Evolutionary conservation across 2,113 vertebrate species (phyloP).

Genomic region (Formicarius rufipectus): DNA sequence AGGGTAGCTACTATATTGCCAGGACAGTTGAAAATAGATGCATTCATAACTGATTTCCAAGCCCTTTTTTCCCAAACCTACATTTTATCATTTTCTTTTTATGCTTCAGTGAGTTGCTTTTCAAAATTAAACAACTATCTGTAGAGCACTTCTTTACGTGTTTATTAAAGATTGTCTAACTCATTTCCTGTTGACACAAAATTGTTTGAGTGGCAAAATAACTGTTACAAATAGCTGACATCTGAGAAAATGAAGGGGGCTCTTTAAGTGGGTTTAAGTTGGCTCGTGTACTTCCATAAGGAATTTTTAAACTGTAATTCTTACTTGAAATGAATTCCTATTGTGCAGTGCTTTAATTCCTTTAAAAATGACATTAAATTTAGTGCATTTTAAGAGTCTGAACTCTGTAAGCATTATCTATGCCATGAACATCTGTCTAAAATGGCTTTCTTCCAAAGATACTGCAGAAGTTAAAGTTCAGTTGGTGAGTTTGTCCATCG

Average conservation of each 20-base stretch:
- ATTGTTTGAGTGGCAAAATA: constrained; percentile 2
- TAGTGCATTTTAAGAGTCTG: background rate
- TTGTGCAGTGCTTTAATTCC: background rate
- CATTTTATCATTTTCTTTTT: background rate
- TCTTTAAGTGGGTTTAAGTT: background rate
- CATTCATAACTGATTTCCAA: background rate
- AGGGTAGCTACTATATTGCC: background rate
- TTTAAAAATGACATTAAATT: background rate
- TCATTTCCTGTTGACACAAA: constrained; percentile 35
- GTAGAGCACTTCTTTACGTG: constrained; percentile 6
- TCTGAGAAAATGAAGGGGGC: background rate
- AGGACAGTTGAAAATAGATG: background rate
- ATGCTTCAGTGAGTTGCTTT: background rate
- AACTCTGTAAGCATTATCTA: background rate
- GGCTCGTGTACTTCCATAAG: background rate
- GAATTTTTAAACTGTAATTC: background rate
- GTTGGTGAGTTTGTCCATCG: background rate
- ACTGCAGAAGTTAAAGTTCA: background rate
- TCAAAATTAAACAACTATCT: constrained; percentile 13
- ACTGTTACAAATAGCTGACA: constrained; percentile 8
- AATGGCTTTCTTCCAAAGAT: constrained; percentile 1
- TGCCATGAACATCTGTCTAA: constrained; percentile 21
- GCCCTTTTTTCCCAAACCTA: background rate
- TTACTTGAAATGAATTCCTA: background rate
- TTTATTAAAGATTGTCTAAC: constrained; percentile 42